These are phyloP conservation scores for Nibea coibor DNA, from an alignment of 2,113 vertebrate genomes.

Conservation along the genomic window DNA sequence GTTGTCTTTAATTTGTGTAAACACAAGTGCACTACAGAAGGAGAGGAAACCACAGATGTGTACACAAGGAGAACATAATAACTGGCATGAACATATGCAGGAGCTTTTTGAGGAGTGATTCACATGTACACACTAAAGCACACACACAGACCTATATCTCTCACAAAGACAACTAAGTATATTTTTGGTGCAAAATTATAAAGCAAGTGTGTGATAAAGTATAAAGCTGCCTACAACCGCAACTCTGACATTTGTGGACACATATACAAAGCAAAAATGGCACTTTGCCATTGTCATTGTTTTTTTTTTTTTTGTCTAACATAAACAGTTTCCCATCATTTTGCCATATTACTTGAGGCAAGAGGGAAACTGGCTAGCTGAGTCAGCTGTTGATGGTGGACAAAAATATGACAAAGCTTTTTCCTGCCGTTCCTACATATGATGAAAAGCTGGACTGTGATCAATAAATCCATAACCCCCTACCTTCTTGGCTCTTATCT, in stretches of 20 bases:
- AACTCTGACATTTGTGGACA: background rate
- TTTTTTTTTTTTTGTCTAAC: too few species aligned
- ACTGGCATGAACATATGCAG: conserved; percentile 4
- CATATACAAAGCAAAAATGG: background rate
- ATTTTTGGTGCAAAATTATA: background rate
- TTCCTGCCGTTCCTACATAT: background rate
- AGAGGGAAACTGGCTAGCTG: background rate
- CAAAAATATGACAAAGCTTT: background rate
- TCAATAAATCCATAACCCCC: background rate
- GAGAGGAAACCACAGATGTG: conserved; percentile 17
- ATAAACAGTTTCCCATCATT: background rate
- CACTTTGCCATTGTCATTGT: background rate
- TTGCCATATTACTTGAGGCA: background rate
- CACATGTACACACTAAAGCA: background rate
- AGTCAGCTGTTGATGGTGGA: background rate
- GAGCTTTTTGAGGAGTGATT: background rate
- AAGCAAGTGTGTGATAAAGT: background rate
- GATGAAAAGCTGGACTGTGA: background rate
- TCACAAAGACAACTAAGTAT: background rate
- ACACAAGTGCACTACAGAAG: conserved; percentile 1
- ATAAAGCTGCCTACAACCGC: background rate
- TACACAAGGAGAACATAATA: background rate
- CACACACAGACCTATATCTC: background rate
- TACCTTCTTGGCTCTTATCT: background rate
- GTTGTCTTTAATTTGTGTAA: conserved; percentile 22